Evolutionary conservation across 2,113 vertebrate species (phyloP).

Genomic region (Agapornis roseicollis): DNA sequence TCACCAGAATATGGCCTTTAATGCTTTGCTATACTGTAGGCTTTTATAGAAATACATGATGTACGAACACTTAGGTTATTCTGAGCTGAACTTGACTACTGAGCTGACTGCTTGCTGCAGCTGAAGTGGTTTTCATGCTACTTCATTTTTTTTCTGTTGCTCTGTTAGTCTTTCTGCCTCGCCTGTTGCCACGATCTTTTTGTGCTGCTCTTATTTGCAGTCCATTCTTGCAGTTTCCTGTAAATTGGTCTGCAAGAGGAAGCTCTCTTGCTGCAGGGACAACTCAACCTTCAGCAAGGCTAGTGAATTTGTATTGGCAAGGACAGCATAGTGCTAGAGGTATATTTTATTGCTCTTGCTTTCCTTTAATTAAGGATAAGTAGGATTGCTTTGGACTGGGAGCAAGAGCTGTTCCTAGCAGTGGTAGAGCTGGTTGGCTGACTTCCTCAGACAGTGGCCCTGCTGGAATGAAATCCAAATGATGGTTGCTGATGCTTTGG

Average conservation of each 20-base stretch:
- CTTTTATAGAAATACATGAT: background rate
- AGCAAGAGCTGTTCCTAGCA: background rate
- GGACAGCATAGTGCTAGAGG: background rate
- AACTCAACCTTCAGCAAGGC: background rate
- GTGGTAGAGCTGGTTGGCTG: background rate
- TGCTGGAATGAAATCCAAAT: background rate
- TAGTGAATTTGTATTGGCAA: background rate
- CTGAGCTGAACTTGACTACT: background rate
- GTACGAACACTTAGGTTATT: background rate
- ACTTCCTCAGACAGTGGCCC: background rate
- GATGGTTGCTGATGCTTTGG: background rate
- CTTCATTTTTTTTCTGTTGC: background rate
- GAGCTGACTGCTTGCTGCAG: background rate
- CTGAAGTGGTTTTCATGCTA: background rate
- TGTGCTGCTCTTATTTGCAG: background rate
- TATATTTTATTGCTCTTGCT: background rate
- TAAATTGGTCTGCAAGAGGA: slow-evolving; percentile 40
- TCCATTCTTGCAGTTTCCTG: slow-evolving; percentile 50
- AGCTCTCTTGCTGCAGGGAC: background rate
- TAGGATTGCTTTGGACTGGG: background rate
- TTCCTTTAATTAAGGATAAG: background rate
- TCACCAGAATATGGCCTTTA: background rate
- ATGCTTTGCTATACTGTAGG: background rate
- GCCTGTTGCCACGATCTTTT: background rate
- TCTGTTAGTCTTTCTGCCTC: background rate